Evolutionary conservation across 2,888 invertebrate species (phyloP).

Genomic region (Harmothoe impar): DNA sequence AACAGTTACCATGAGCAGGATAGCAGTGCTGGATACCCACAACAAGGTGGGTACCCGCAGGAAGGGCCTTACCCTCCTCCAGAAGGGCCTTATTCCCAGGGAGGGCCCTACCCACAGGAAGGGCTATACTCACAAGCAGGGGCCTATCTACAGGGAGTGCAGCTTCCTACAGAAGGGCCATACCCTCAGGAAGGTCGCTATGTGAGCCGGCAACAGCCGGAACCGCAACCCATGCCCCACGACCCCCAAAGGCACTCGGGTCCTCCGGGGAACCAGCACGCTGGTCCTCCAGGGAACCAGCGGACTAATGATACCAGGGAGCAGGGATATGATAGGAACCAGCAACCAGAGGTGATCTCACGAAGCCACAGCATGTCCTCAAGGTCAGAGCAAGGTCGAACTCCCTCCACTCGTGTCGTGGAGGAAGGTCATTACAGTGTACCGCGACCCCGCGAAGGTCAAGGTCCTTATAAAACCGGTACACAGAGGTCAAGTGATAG

Average conservation of each 20-base stretch:
- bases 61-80: background rate
- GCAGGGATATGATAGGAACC: constrained; percentile 22
- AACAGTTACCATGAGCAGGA: background rate
- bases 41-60: too few relatives aligned
- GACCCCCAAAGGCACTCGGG: background rate
- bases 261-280: too few relatives aligned
- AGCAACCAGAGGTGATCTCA: constrained; percentile 2
- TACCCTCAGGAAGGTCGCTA: too few relatives aligned
- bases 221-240: background rate
- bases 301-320: background rate
- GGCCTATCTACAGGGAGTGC: too few relatives aligned
- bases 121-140: too few relatives aligned
- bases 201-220: background rate
- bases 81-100: background rate
- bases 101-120: background rate
- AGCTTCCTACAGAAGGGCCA: too few relatives aligned
- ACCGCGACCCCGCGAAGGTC: background rate
- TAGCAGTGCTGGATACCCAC: too few relatives aligned
- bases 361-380: background rate
- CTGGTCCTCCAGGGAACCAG: too few relatives aligned
- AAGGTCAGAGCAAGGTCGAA: background rate
- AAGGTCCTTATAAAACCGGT: background rate
- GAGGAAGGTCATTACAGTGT: constrained; percentile 58
- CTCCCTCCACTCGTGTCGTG: background rate
- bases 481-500: constrained; percentile 22